Base-by-base conservation (phyloP, 2,888 invertebrate species). In the Oconnorella tubifera region DNA sequence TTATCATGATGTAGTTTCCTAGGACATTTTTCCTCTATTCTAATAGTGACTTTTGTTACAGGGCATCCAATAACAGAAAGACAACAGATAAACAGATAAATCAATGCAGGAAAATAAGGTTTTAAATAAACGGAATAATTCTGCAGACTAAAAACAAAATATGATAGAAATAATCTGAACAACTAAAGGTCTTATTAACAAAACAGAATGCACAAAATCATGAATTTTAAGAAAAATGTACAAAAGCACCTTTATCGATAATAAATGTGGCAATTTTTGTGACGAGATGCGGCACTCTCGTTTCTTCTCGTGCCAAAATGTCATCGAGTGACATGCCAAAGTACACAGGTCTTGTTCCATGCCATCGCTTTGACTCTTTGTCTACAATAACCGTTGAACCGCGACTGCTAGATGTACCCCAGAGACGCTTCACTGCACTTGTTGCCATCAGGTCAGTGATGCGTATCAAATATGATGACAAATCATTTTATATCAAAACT, bases 311-410 rank as follows among this genome's bases (percentile, higher is more conserved):
- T 48, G 51, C 58, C n/a, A 59, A 28, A 14, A 72, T 53, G n/a
- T 68, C 69, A 25, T 65, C 66, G 25, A 72, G 65, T 3, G 65
- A 64, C n/a, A 69, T 64, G 10, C 72, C 72, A 56, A 72, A 72
- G 65, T 72, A 72, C 33, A 25, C 28, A n/a, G 50, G 31, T 10
- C 10, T 3, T 31, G 40, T 6, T 40, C 10, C 6, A 40, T 19
- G 10, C 40, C 19, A 14, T 40, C 40, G 40, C 19, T 40, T 6
- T 6, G 19, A 6, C 6, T 40, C 40, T 40, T 40, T 40, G 19
- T 40, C 40, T 40, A 14, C 19, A 19, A 40, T 19, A 40, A 19
- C 6, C 6, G 6, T 40, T 19, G 6, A 19, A 40, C 6, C 19
- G 40, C 19, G 40, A 6, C 10, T 14, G 23, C 32, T 58, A 19